Evolutionary conservation across 2,888 invertebrate genomes (phyloP), one percentile per base, ranked within the genome.

Genomic region (Paralinhomoeus sp.): DNA sequence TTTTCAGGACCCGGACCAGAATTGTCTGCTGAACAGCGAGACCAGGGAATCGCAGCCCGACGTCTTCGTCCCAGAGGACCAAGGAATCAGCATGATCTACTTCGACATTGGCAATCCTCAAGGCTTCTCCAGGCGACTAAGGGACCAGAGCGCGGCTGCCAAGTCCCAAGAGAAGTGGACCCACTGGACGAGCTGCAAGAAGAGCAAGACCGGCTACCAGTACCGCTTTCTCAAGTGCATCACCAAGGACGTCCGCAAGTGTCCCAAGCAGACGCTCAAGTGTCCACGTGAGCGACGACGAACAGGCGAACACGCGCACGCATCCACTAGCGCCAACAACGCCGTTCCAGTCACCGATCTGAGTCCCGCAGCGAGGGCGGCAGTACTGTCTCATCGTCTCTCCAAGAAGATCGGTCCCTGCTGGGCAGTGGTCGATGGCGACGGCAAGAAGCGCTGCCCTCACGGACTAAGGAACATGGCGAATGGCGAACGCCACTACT

Each of bases 71-170:
- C 40, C 35, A 17, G 53, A 53, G 41, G 52, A 51, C 34, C 44
- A 43, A 31, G 45, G 45, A 17, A 49, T 52, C 15, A 40, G 37
- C 31, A 51, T 51, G 51, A 18, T 50, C 35, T 51, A 51, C 45
- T 47, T 51, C 24, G 51, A 51, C 75, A 39, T 51, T 23, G 37
- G 37, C 21, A 27, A 12, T 9, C 7, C 7, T 12, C 7, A 5
- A 5, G 7, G 27, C 5, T 27, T 27, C 27, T 12, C 7, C 27
- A 5, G 27, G 7, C 5, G 27, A 27, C 27, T 27, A 9, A n/a
- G n/a, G n/a, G n/a, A n/a, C n/a, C 7, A 27, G 12, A n/a, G n/a
- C n/a, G 12, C 27, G 27, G 5, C 27, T 12, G 12, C 5, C 5
- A 12, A 12, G 7, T 9, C 7, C 5, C 7, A 27, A 7, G 17